phyloP scores from a whole-genome alignment of 2,797 vertebrate species.

The Tapirus indicus region DNA sequence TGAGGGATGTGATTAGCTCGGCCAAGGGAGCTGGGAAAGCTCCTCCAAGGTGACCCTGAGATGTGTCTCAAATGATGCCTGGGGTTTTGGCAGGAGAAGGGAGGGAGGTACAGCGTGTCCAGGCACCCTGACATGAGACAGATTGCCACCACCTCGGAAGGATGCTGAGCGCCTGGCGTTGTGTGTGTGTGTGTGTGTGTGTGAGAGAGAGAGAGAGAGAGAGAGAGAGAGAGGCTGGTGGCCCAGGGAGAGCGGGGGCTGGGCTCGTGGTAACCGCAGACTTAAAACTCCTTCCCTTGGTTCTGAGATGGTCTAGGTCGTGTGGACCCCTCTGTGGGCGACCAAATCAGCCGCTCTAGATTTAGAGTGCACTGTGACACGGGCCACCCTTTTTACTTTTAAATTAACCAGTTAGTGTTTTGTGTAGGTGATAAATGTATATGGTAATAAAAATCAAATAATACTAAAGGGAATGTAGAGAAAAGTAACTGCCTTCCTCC shows the following conservation, averaged over 20 bases:
- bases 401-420: background rate
- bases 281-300: background rate
- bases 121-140: background rate
- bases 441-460: background rate
- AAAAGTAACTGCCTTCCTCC: background rate
- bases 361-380: background rate
- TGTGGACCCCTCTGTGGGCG: accelerated
- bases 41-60: background rate
- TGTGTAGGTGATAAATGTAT: background rate
- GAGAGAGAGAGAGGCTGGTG: background rate
- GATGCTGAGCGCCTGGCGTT: background rate
- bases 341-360: background rate
- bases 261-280: background rate
- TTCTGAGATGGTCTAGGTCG: background rate
- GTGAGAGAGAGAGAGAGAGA: no score
- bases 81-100: background rate
- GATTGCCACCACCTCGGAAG: background rate
- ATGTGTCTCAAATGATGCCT: background rate
- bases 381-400: background rate
- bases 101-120: background rate
- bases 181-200: no score
- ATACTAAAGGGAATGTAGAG: background rate
- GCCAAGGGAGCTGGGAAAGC: background rate
- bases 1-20: background rate
- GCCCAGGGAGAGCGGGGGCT: background rate